A percentile compares a stretch with the other conserved stretches of the same genome.
phyloP scores from a whole-genome alignment of 2,113 vertebrate species.

The Lethenteron camtschaticum region DNA sequence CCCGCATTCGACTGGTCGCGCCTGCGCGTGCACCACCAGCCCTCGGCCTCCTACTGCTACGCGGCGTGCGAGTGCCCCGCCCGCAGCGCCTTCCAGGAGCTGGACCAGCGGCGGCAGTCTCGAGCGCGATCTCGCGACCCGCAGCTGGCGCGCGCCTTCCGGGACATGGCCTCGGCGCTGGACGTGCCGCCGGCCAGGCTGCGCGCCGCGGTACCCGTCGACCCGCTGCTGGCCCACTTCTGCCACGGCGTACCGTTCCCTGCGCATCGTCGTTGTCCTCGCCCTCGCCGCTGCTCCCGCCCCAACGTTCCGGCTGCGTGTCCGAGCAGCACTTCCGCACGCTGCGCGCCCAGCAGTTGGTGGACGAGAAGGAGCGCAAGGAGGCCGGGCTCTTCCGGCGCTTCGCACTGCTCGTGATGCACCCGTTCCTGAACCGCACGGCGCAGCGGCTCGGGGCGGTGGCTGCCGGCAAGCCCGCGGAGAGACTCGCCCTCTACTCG shows the following conservation, averaged over 20 bases:
- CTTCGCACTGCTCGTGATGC: slow-evolving; percentile 52
- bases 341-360: slow-evolving; percentile 64
- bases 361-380: slow-evolving; percentile 53
- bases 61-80: slow-evolving; percentile 59
- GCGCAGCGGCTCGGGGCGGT: slow-evolving; percentile 38
- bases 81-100: slow-evolving; percentile 56
- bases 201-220: slow-evolving; percentile 68
- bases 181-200: slow-evolving; percentile 51
- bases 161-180: slow-evolving; percentile 51
- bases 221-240: slow-evolving; percentile 70
- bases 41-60: slow-evolving; percentile 71
- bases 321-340: slow-evolving; percentile 52
- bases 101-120: slow-evolving; percentile 72
- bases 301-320: slow-evolving; percentile 37
- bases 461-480: slow-evolving; percentile 23
- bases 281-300: too few species aligned
- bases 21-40: slow-evolving; percentile 50
- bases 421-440: slow-evolving; percentile 70
- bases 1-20: slow-evolving; percentile 65
- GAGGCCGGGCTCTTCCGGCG: slow-evolving; percentile 46
- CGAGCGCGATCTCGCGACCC: slow-evolving; percentile 37
- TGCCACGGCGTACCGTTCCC: slow-evolving; percentile 64
- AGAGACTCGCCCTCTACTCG: slow-evolving; percentile 49
- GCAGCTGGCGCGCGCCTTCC: slow-evolving; percentile 47
- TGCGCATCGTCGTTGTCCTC: slow-evolving; percentile 17